phyloP scores from a whole-genome alignment of 1,140 invertebrate genomes.

The Asbolus verrucosus region DNA sequence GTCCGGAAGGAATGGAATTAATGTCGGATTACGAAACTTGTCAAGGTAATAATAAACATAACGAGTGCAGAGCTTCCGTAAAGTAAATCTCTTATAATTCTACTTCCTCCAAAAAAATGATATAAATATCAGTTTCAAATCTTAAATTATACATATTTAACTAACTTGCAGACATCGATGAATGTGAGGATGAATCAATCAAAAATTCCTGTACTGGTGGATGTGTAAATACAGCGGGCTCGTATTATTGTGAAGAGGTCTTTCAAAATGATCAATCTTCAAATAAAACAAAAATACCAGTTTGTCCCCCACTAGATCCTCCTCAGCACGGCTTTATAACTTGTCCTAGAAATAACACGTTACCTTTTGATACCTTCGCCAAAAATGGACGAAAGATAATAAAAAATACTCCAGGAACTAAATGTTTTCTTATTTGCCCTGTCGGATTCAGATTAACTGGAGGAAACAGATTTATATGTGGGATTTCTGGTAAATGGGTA shows the following conservation, averaged over 20 bases:
- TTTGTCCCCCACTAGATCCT: constrained; percentile 25
- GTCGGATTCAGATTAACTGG: constrained; percentile 1
- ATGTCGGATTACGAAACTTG: constrained; percentile 53
- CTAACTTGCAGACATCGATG: constrained; percentile 17
- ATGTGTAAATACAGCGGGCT: constrained; percentile 27
- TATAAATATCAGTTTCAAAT: too few relatives aligned
- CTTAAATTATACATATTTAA: too few relatives aligned
- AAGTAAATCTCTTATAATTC: too few relatives aligned
- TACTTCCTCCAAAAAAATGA: too few relatives aligned
- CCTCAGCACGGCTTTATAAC: constrained; percentile 25
- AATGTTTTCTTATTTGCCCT: constrained; percentile 14
- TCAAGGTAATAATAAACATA: too few relatives aligned
- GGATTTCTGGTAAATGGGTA: constrained; percentile 16
- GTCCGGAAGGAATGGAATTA: constrained; percentile 55
- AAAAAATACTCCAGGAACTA: constrained; percentile 9
- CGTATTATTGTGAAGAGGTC: constrained; percentile 26
- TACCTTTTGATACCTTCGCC: not conserved
- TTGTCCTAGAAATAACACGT: constrained; percentile 17
- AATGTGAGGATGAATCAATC: constrained; percentile 6
- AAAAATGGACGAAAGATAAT: constrained; percentile 19
- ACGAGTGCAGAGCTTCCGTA: too few relatives aligned
- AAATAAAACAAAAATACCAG: not conserved
- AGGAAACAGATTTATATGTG: constrained; percentile 3
- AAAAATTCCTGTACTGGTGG: not conserved
- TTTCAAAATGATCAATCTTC: constrained; percentile 8